A percentile compares a stretch with the other conserved stretches of the same genome.
Conservation (phyloP, 2,113 vertebrate genomes). For the Cephalopholis sonnerati region DNA sequence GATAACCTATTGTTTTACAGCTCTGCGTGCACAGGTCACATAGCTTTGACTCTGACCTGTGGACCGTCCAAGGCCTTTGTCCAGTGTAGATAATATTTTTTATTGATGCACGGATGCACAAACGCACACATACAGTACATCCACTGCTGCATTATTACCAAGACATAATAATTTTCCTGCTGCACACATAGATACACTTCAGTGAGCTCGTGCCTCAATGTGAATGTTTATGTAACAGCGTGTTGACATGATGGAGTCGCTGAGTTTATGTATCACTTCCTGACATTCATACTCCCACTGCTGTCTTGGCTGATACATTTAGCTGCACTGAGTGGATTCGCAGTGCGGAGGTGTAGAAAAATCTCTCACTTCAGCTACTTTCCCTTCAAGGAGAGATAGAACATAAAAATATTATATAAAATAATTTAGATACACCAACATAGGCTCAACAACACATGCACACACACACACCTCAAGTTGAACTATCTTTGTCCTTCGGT, state of each 20-base stretch:
- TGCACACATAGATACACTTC: background rate
- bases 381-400: background rate
- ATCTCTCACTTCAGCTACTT: background rate
- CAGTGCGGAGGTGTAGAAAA: background rate
- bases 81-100: background rate
- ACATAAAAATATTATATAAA: background rate
- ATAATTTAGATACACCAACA: background rate
- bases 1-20: slow-evolving; percentile 46
- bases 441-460: background rate
- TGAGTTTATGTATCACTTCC: slow-evolving; percentile 20
- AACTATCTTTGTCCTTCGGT: slow-evolving; percentile 29
- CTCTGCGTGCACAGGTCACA: background rate
- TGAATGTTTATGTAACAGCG: slow-evolving; percentile 1
- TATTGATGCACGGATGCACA: background rate
- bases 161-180: background rate
- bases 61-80: background rate
- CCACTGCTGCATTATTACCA: too few species aligned
- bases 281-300: slow-evolving; percentile 10
- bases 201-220: background rate
- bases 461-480: background rate
- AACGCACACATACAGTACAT: background rate
- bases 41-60: background rate
- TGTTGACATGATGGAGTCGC: slow-evolving; percentile 2
- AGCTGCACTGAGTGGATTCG: background rate
- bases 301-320: background rate